phyloP scores from a whole-genome alignment of 2,888 invertebrate genomes.

The Nomada fabriciana region DNA sequence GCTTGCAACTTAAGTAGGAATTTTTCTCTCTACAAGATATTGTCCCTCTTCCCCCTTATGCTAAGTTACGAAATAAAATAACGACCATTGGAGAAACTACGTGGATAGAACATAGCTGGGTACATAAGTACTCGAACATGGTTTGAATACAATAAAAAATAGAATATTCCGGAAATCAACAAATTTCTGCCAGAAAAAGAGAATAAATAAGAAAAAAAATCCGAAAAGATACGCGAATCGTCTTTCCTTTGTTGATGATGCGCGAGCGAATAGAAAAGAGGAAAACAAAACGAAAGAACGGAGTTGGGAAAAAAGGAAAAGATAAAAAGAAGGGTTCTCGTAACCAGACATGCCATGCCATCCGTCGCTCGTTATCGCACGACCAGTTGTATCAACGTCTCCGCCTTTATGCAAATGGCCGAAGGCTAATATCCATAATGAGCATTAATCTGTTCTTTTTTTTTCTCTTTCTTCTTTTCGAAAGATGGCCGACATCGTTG shows the following conservation, averaged over 20 bases:
- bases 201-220: too few species aligned
- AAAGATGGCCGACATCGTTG: conserved; percentile 72
- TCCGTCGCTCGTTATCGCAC: conserved; percentile 75
- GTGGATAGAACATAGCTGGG: neutral
- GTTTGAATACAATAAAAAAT: neutral
- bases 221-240: neutral
- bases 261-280: neutral
- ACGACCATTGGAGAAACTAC: neutral
- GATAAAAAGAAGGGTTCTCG: conserved; percentile 52
- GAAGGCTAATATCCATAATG: conserved; percentile 79
- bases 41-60: neutral
- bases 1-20: conserved; percentile 54
- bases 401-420: conserved; percentile 80
- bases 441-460: conserved; percentile 76
- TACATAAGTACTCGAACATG: neutral
- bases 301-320: conserved; percentile 10
- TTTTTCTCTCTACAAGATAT: conserved; percentile 50
- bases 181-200: too few species aligned
- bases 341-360: conserved; percentile 56
- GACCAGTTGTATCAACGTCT: conserved; percentile 78
- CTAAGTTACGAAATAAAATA: conserved; percentile 16
- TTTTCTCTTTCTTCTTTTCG: conserved; percentile 20
- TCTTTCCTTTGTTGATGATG: neutral
- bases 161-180: too few species aligned
- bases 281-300: conserved; percentile 10